Base-by-base conservation (phyloP, 2,113 vertebrate species). In the Tringa solitaria region DNA sequence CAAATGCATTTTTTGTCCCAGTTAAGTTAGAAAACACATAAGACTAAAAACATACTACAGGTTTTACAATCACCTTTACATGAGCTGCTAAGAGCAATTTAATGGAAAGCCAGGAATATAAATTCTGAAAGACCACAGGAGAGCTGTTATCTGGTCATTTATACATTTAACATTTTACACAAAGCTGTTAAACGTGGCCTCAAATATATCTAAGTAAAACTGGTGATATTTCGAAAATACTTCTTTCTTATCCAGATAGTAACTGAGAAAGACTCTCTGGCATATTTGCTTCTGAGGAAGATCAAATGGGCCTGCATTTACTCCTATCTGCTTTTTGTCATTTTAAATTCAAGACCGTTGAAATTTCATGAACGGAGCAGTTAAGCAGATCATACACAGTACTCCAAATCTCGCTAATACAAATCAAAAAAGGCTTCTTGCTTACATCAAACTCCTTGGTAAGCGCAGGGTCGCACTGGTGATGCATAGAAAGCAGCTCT, bases 401-500 rank as follows among this genome's bases (percentile, higher is more conserved):
- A 45, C 57, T 90, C 30, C 35, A 84, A 87, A 45, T 8, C 23
- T 63, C 3, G 9, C 23, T 48, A 77, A 77, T 24, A 50, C 15
- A 37, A 84, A 83, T 23, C 8, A 18, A 48, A 92, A 65, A 68
- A 45, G 10, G 22, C 70, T 83, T 77, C 50, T 73, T 85, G 95
- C 98, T 98, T 98, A 99, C 99, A 94, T 99, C 99, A 77, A 99
- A 99, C 96, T 99, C 99, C 98, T 99, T 99, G 96, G 98, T 99
- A 84, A 99, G 99, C 13, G 99, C 99, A n/a, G 99, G 99, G 93
- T 99, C 99, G 18, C 98, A 98, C 65, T 99, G 99, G 96, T 99
- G 99, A 97, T 99, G 99, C 99, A 99, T 99, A 72, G 99, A 99
- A 87, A 99, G 98, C 19, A 99, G 97, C 95, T 99, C 99, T 95